Evolutionary conservation across 2,888 invertebrate species (phyloP), one percentile per base, ranked within the genome.

Genomic region (Stenchaetothrips biformis): DNA sequence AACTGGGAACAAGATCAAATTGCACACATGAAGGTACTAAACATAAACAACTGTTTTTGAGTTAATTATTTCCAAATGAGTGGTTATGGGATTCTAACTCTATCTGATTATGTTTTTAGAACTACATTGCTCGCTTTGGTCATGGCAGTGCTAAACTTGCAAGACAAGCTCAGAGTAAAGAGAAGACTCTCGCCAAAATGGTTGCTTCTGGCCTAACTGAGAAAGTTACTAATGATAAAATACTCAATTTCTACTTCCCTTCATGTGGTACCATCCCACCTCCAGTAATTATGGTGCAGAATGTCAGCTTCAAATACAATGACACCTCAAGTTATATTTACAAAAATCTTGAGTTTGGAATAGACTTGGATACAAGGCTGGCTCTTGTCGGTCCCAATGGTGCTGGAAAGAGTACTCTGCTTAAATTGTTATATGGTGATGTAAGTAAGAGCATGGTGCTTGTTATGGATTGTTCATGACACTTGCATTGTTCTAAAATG

Each of bases 1-100:
- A 97, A 98, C 85, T 99, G 99, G 99, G 99, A 99, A 88, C 99
- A 99, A 87, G 97, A 98, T 88, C 99, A 99, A 88, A 99, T 99
- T 83, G 91, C 96, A 82, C 97, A 99, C 86, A 99, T 99, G 99
- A 99, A 99, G 91, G 94, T 93, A 86, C 81, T 82, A 80, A 67
- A 49, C 78, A 78, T n/a, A 48, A 78, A 49, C 53, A 62, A 21
- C 2, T 67, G 67, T 25, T 67, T 7, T 7, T 53, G 53, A 6
- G 4, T 53, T 13, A 53, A 7, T 18, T 11, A 77, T 59, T 59
- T 59, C 48, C 49, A 25, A 11, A 27, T 53, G 3, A 77, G 47
- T 47, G 37, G 37, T 37, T 37, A 77, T 77, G 82, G 11, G 79
- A 80, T 81, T 82, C 62, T 82, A 81, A 80, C 77, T 79, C 6